These are phyloP conservation scores for Oscheius sp. DNA, from an alignment of 1,140 invertebrate genomes.

Conservation along the genomic window DNA sequence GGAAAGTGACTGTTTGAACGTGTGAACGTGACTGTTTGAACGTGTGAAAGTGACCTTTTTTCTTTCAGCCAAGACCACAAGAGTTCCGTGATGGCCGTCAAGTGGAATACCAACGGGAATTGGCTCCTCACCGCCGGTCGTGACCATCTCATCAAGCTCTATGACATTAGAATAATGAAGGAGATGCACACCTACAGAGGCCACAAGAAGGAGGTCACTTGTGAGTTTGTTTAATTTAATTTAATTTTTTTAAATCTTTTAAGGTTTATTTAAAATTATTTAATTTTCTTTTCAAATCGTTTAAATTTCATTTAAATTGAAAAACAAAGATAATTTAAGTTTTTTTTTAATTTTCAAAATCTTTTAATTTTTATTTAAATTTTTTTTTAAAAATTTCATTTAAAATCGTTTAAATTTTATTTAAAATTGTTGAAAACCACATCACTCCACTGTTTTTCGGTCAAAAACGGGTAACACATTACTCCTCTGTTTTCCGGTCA, in stretches of 20 bases:
- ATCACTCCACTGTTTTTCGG: too few species aligned
- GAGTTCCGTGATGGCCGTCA: slow-evolving; percentile 96
- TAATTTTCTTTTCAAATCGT: too few species aligned
- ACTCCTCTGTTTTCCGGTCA: too few species aligned
- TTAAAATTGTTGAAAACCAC: too few species aligned
- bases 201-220: slow-evolving; percentile 96
- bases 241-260: slow-evolving; percentile 8
- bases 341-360: too few species aligned
- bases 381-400: too few species aligned
- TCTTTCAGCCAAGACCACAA: slow-evolving; percentile 90
- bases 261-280: too few species aligned
- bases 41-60: slow-evolving; percentile 2
- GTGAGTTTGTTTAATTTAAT: slow-evolving; percentile 62
- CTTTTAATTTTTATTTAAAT: too few species aligned
- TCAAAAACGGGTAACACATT: too few species aligned
- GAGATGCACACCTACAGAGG: slow-evolving; percentile 94
- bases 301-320: slow-evolving; percentile 26
- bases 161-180: slow-evolving; percentile 81
- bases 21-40: too few species aligned
- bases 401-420: too few species aligned
- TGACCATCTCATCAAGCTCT: slow-evolving; percentile 95
- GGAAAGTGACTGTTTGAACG: neutral
- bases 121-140: slow-evolving; percentile 97
- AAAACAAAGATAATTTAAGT: neutral
- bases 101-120: slow-evolving; percentile 99